A percentile compares a stretch with the other conserved stretches of the same genome.
phyloP scores from a whole-genome alignment of 2,888 invertebrate species.

The Coecobrya sp. region DNA sequence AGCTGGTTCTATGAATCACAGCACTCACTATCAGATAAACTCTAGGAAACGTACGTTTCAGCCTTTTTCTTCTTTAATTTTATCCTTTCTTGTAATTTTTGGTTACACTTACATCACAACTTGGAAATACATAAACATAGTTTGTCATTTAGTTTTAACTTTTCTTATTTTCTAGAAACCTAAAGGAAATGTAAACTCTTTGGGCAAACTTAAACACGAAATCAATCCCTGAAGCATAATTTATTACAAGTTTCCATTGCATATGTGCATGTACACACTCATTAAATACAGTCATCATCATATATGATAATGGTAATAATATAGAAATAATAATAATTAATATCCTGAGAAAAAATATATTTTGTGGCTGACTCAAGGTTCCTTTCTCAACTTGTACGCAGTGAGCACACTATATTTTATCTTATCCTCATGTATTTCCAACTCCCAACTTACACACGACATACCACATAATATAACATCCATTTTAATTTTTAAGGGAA shows the following conservation, averaged over 20 bases:
- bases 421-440: background rate
- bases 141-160: no score
- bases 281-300: background rate
- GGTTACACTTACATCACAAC: no score
- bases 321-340: background rate
- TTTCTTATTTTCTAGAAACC: background rate
- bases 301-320: background rate
- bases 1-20: constrained; percentile 1
- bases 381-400: constrained; percentile 5
- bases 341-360: background rate
- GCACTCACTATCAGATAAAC: background rate
- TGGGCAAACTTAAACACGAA: background rate
- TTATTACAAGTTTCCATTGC: background rate
- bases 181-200: background rate
- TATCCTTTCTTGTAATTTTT: background rate
- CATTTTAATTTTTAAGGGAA: constrained; percentile 36
- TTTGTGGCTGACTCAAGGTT: constrained; percentile 32
- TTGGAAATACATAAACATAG: no score
- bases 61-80: background rate
- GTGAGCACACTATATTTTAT: background rate
- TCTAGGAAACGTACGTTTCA: constrained; percentile 31
- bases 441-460: constrained; percentile 9
- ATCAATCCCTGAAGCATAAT: background rate
- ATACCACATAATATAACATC: background rate
- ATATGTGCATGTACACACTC: background rate